These are phyloP conservation scores for Gobio gobio DNA, from an alignment of 2,113 vertebrate species.

Conservation along the genomic window DNA sequence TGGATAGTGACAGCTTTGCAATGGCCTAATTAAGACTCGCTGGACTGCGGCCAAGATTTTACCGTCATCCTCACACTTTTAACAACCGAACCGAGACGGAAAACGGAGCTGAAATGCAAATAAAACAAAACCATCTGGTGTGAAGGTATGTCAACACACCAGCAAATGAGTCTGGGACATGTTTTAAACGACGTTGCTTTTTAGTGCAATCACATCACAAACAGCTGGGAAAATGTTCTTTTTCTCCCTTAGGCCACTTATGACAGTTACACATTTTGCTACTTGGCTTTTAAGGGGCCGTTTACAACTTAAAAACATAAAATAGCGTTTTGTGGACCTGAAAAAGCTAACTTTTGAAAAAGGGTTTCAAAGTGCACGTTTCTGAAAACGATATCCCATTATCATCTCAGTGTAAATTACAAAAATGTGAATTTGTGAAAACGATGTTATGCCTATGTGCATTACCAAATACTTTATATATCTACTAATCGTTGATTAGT, in stretches of 20 bases:
- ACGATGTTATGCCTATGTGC: too few species aligned
- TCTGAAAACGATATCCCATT: too few species aligned
- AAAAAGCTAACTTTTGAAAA: too few species aligned
- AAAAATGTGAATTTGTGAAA: too few species aligned
- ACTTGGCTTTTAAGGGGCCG: background rate
- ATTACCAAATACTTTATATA: too few species aligned
- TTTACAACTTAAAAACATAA: too few species aligned
- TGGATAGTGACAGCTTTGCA: conserved; percentile 65
- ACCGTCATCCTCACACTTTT: background rate
- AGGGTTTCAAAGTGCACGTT: too few species aligned
- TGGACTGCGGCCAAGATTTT: conserved; percentile 40
- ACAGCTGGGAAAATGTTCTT: background rate
- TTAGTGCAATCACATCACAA: too few species aligned
- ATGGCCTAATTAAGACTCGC: conserved; percentile 62
- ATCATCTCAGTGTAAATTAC: too few species aligned
- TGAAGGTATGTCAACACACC: conserved; percentile 9
- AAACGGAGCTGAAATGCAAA: conserved; percentile 13
- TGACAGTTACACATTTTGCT: background rate
- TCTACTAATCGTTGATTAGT: too few species aligned
- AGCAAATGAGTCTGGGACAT: background rate
- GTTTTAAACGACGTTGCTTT: background rate
- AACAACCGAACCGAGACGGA: background rate
- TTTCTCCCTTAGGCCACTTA: background rate
- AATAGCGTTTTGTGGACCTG: too few species aligned
- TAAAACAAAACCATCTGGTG: conserved; percentile 42